Evolutionary conservation across 2,888 invertebrate genomes (phyloP).

Genomic region (Stenurella melanura): DNA sequence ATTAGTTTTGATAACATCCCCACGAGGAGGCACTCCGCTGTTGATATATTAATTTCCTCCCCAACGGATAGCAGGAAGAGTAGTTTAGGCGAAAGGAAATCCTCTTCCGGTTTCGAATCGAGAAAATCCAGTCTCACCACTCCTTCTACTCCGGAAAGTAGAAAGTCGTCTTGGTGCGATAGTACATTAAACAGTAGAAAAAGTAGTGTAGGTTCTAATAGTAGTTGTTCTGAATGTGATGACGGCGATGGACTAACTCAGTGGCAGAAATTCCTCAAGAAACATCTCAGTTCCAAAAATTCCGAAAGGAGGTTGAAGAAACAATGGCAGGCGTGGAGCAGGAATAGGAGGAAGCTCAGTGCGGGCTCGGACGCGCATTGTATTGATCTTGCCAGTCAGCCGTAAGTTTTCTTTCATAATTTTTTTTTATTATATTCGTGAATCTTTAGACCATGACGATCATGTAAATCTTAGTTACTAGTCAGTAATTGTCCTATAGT

Average conservation of each 20-base stretch:
- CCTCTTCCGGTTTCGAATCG: constrained; percentile 68
- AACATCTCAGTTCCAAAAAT: constrained; percentile 67
- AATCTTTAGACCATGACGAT: too few relatives aligned
- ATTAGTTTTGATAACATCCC: constrained; percentile 54
- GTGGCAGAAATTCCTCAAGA: constrained; percentile 69
- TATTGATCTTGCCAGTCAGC: constrained; percentile 60
- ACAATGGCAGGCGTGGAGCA: constrained; percentile 73
- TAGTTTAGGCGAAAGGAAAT: constrained; percentile 63
- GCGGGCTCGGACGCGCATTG: constrained; percentile 64
- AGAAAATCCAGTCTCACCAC: constrained; percentile 68
- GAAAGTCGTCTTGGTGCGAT: constrained; percentile 66
- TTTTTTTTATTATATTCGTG: background rate
- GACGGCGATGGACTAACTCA: constrained; percentile 66
- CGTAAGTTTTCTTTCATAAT: constrained; percentile 61
- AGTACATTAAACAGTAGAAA: constrained; percentile 68
- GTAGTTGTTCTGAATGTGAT: constrained; percentile 72
- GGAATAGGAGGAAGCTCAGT: constrained; percentile 71
- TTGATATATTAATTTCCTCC: constrained; percentile 62
- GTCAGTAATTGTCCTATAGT: too few relatives aligned
- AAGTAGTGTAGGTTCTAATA: constrained; percentile 71
- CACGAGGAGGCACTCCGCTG: constrained; percentile 60
- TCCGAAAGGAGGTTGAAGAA: constrained; percentile 70
- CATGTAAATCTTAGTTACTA: too few relatives aligned
- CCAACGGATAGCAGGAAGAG: constrained; percentile 68
- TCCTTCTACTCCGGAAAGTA: constrained; percentile 67